Conservation (phyloP, 2,113 vertebrate genomes). For the Catharus minimus region DNA sequence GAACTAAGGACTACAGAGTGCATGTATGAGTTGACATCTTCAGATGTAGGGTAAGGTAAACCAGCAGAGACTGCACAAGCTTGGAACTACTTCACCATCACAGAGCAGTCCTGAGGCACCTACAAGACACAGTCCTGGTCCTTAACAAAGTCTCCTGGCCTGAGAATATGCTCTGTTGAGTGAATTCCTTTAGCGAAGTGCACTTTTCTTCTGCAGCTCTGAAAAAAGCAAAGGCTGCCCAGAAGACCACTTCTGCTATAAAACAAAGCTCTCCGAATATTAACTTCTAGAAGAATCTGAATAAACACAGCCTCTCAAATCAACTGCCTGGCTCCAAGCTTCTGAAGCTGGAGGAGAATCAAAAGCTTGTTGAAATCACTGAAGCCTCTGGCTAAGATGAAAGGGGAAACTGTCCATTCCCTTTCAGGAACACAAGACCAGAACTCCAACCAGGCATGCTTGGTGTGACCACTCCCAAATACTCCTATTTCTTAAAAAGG, state of each 20-base stretch:
- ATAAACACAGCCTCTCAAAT: neutral
- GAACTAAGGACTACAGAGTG: neutral
- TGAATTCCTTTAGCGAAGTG: neutral
- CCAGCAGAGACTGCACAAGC: neutral
- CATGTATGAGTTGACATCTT: neutral
- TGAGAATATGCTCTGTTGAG: neutral
- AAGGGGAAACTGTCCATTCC: neutral
- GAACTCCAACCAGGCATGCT: neutral
- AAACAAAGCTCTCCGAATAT: neutral
- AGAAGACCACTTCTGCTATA: neutral
- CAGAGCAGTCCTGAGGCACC: neutral
- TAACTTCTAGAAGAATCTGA: neutral
- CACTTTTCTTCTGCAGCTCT: neutral
- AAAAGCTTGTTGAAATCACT: neutral
- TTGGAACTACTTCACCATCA: neutral
- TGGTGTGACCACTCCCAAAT: neutral
- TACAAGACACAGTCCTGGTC: neutral
- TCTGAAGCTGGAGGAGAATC: neutral
- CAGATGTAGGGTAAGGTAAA: neutral
- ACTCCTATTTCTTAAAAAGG: neutral
- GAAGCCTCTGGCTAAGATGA: neutral
- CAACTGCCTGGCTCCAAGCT: neutral
- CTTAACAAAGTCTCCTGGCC: neutral
- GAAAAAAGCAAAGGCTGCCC: neutral
- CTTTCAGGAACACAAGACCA: constrained; percentile 5